phyloP scores from a whole-genome alignment of 2,888 invertebrate species.

The Cheilosia variabilis region DNA sequence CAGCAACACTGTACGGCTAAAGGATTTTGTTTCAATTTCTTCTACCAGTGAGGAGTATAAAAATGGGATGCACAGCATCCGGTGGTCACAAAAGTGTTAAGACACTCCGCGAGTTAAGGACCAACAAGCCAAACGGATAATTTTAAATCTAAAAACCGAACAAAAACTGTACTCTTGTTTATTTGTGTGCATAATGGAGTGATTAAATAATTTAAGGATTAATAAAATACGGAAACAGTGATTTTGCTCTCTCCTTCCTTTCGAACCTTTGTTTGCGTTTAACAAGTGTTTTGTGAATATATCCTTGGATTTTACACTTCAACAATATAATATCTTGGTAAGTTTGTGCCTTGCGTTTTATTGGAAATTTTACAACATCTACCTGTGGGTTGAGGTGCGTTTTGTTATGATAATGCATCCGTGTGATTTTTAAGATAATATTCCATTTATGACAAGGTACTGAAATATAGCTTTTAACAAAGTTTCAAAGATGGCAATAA shows the following conservation, averaged over 20 bases:
- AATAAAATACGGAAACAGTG: constrained; percentile 43
- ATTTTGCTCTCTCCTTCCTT: constrained; percentile 15
- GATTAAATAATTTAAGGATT: constrained; percentile 51
- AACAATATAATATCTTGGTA: constrained; percentile 41
- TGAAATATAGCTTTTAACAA: constrained; percentile 53
- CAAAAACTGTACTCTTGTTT: constrained; percentile 16
- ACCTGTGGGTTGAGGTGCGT: constrained; percentile 10
- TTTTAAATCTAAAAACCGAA: constrained; percentile 8
- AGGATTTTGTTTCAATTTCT: constrained; percentile 31
- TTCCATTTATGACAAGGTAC: constrained; percentile 19
- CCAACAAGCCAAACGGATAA: constrained; percentile 30
- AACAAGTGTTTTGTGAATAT: constrained; percentile 6
- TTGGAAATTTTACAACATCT: constrained; percentile 20
- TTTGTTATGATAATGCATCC: constrained; percentile 57
- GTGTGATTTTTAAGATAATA: constrained; percentile 41
- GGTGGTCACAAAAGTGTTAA: constrained; percentile 71
- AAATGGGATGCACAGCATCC: constrained; percentile 68
- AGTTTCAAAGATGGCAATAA: background rate
- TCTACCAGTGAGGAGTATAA: constrained; percentile 60
- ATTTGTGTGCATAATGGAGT: constrained; percentile 67
- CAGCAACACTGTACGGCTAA: constrained; percentile 61
- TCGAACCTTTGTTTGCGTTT: constrained; percentile 1
- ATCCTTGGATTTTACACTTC: constrained; percentile 44
- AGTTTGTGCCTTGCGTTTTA: constrained; percentile 43
- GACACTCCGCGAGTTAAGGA: constrained; percentile 63